Evolutionary conservation across 2,113 vertebrate species (phyloP).

Genomic region (Mus spicilegus): DNA sequence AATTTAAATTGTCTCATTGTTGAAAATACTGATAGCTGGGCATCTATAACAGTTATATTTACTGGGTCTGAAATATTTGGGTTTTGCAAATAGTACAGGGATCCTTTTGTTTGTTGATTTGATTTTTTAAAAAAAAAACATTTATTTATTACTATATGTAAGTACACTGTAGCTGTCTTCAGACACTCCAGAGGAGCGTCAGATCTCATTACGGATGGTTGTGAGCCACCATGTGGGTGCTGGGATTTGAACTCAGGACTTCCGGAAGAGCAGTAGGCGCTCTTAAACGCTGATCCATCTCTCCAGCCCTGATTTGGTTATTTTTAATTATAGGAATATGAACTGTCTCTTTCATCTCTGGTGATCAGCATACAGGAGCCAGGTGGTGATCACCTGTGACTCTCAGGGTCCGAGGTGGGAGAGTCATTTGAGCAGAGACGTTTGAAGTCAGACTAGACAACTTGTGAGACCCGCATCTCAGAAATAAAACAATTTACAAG

Average conservation of each 20-base stretch:
- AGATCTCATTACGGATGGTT: too few species aligned
- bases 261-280: too few species aligned
- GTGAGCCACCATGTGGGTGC: too few species aligned
- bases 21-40: background rate
- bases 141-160: too few species aligned
- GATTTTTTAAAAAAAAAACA: background rate
- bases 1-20: constrained; percentile 18
- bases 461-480: background rate
- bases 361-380: background rate
- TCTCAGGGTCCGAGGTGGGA: background rate
- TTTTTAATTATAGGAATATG: background rate
- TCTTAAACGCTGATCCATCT: too few species aligned
- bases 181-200: too few species aligned
- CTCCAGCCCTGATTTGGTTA: background rate
- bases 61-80: background rate
- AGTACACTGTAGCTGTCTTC: too few species aligned
- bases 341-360: background rate
- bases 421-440: background rate
- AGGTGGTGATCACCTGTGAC: background rate
- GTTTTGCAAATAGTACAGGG: background rate
- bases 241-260: background rate
- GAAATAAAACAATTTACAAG: background rate
- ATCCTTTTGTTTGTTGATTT: background rate
- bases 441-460: background rate
- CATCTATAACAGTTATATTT: background rate